Percentiles rank a stretch among this genome's conserved stretches.
phyloP scores from a whole-genome alignment of 1,140 invertebrate species.

The Meloidogyne hapla region DNA sequence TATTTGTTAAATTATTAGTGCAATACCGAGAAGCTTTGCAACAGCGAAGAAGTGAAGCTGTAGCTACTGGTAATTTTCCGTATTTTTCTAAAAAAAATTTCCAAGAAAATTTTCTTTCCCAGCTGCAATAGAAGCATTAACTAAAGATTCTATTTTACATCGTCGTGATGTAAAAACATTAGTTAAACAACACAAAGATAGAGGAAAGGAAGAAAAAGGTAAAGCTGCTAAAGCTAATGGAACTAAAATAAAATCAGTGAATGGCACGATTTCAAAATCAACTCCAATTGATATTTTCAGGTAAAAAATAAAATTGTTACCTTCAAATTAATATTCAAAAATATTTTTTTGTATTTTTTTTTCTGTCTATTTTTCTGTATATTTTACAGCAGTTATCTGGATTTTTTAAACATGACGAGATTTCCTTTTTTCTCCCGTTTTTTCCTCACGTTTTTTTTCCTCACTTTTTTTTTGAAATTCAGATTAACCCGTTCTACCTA shows the following conservation, averaged over 20 bases:
- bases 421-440: no score
- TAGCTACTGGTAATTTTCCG: constrained; percentile 51
- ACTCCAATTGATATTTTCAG: background rate
- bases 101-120: background rate
- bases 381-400: no score
- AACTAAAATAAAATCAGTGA: background rate
- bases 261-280: background rate
- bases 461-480: no score
- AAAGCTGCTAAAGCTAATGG: background rate
- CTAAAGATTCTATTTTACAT: constrained; percentile 64
- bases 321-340: background rate
- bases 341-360: no score
- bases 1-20: constrained; percentile 55
- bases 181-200: constrained; percentile 60
- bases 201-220: constrained; percentile 37
- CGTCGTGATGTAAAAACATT: constrained; percentile 63
- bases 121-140: constrained; percentile 62
- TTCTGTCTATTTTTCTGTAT: no score
- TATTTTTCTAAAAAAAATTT: background rate
- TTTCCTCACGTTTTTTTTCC: no score
- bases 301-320: background rate
- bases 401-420: no score
- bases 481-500: no score
- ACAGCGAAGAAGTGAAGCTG: constrained; percentile 63
- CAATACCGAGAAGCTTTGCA: constrained; percentile 64